Base-by-base conservation (phyloP, 2,797 vertebrate species). In the Phoebastria nigripes region DNA sequence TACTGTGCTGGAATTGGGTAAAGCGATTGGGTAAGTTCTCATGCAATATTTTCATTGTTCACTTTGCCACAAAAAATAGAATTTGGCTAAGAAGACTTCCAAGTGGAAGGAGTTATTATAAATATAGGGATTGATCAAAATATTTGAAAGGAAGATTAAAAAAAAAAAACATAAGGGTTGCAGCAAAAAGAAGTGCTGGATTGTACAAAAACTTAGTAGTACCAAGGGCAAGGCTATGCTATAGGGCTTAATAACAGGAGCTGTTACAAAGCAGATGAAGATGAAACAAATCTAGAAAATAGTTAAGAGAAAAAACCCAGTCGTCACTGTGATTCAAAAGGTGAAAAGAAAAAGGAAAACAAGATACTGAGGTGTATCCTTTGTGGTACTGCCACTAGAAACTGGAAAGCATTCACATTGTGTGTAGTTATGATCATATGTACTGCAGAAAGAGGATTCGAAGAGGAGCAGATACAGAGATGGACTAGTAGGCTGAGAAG, bases 81-180 rank as follows among this genome's bases (percentile, higher is more conserved):
- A 74, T 72, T 16, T 42, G 31, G 7, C 11, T 61, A 47, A 59
- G n/a, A 41, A 72, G 67, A 33, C 22, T 61, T 54, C 12, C 26
- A 47, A 20, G 14, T 28, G 35, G 62, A 74, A 59, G 14, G 10
- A 54, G 11, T 2, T 15, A 33, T 52, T 39, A 78, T 41, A 73
- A 66, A 52, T 67, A 35, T 20, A 61, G 22, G 54, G 5, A 15
- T 19, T 46, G 21, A 61, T 66, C 31, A 74, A 39, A 76, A 54
- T 61, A 54, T 47, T 69, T 47, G 11, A 41, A 54, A 76, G 21
- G 11, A 74, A 73, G 12, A 44, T 42, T 29, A 9, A 37, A 47
- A 47, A 46, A 41, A 39, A 14, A 12, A 0, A 1, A 4, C 17
- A 10, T 15, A 54, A 54, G 5, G 1, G 4, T 20, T 70, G 8